Percentiles rank a stretch among this genome's conserved stretches.
phyloP scores from a whole-genome alignment of 2,113 vertebrate genomes.

The Picathartes gymnocephalus region DNA sequence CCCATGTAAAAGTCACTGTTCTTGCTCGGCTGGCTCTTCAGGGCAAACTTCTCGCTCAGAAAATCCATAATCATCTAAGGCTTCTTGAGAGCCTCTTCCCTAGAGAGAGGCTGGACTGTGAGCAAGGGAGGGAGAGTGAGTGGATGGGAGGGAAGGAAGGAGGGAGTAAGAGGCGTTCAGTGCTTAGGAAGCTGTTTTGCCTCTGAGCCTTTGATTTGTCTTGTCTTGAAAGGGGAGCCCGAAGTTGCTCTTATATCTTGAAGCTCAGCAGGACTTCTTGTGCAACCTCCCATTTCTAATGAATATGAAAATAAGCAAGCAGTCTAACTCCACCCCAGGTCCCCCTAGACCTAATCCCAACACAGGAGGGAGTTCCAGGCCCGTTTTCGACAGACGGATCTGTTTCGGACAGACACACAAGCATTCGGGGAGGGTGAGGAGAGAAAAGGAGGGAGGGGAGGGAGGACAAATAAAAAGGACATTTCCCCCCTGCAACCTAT shows the following conservation, averaged over 20 bases:
- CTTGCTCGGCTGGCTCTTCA: constrained; percentile 88
- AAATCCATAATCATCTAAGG: constrained; percentile 90
- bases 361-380: constrained; percentile 67
- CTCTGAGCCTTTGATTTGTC: constrained; percentile 76
- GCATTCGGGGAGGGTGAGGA: neutral
- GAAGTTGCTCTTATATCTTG: constrained; percentile 86
- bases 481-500: neutral
- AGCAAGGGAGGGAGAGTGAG: neutral
- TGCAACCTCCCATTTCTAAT: constrained; percentile 80
- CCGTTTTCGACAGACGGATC: constrained; percentile 57
- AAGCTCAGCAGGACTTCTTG: constrained; percentile 73
- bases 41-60: constrained; percentile 91
- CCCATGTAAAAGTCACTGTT: constrained; percentile 92
- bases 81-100: constrained; percentile 41
- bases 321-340: constrained; percentile 81
- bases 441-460: neutral
- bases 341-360: constrained; percentile 63
- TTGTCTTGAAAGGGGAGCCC: constrained; percentile 73
- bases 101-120: constrained; percentile 54
- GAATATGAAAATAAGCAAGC: constrained; percentile 80
- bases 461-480: neutral
- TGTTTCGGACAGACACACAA: constrained; percentile 6
- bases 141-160: constrained; percentile 32
- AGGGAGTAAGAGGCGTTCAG: constrained; percentile 30
- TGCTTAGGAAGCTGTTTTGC: constrained; percentile 40